Percentiles rank a stretch among this genome's conserved stretches.
These are phyloP conservation scores for Sterrhoptilus dennistouni DNA, from an alignment of 2,113 vertebrate species.

Conservation along the genomic window DNA sequence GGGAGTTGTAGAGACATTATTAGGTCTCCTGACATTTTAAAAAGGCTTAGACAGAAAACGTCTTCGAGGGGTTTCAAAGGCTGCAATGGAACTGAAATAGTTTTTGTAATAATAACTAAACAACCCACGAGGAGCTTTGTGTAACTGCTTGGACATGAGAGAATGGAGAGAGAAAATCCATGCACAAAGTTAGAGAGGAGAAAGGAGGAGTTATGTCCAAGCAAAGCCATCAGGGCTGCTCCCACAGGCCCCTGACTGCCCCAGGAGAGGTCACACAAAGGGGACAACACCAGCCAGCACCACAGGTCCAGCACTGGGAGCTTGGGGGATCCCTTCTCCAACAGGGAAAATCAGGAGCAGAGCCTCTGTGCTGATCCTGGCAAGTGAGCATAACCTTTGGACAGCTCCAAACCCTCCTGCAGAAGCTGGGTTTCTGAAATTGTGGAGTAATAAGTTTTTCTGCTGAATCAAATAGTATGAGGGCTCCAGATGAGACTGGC, in stretches of 20 bases:
- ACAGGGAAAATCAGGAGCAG: background rate
- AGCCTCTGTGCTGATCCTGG: background rate
- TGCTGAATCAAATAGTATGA: rapidly evolving
- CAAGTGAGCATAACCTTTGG: background rate
- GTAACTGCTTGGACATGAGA: background rate
- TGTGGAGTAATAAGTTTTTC: rapidly evolving
- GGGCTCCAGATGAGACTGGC: background rate
- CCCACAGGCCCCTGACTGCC: too few relatives aligned
- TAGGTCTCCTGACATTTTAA: slow-evolving; percentile 20
- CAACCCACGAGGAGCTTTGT: background rate
- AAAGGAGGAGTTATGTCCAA: background rate
- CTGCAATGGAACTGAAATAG: background rate
- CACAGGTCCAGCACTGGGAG: background rate
- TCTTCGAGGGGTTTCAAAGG: background rate
- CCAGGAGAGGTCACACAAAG: background rate
- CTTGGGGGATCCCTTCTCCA: background rate
- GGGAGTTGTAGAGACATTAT: slow-evolving; percentile 25
- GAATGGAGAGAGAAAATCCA: background rate
- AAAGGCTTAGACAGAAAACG: background rate
- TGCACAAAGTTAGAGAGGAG: background rate
- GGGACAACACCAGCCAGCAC: background rate
- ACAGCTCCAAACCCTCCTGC: background rate
- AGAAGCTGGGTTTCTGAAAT: background rate
- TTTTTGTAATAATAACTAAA: background rate
- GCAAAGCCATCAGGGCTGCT: background rate